phyloP scores from a whole-genome alignment of 2,113 vertebrate genomes.

The Anser brachyrhynchus region DNA sequence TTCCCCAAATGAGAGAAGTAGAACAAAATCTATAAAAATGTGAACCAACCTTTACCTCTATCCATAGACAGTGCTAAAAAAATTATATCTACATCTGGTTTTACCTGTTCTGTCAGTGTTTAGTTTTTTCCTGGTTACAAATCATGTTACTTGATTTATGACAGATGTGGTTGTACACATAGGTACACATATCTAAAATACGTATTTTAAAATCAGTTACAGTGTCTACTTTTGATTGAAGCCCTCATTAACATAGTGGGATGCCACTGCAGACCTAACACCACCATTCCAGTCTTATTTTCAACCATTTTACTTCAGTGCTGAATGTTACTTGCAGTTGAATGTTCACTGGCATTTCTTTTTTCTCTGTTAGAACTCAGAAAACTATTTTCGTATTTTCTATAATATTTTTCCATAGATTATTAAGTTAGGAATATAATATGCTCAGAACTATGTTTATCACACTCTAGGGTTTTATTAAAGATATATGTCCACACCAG shows the following conservation, averaged over 20 bases:
- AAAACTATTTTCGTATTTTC: not conserved
- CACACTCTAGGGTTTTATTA: not conserved
- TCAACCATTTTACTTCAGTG: not conserved
- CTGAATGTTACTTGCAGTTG: not conserved
- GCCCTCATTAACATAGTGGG: no score
- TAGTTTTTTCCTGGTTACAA: not conserved
- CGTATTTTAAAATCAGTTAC: not conserved
- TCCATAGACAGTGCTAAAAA: not conserved
- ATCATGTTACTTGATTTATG: not conserved
- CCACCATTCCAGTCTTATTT: not conserved
- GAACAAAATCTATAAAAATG: not conserved
- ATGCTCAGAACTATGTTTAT: not conserved
- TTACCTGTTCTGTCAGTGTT: not conserved
- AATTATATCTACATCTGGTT: no score
- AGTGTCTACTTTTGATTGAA: not conserved
- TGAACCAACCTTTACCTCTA: not conserved
- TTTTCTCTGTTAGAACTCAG: not conserved
- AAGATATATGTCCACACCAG: not conserved
- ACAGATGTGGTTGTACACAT: fast-evolving
- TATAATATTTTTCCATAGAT: not conserved
- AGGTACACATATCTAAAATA: not conserved
- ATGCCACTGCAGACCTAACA: not conserved
- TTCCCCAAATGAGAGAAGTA: not conserved
- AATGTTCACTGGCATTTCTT: not conserved
- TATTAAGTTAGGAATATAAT: not conserved